Evolutionary conservation across 2,113 vertebrate genomes (phyloP).

Genomic region (Sylvia atricapilla): DNA sequence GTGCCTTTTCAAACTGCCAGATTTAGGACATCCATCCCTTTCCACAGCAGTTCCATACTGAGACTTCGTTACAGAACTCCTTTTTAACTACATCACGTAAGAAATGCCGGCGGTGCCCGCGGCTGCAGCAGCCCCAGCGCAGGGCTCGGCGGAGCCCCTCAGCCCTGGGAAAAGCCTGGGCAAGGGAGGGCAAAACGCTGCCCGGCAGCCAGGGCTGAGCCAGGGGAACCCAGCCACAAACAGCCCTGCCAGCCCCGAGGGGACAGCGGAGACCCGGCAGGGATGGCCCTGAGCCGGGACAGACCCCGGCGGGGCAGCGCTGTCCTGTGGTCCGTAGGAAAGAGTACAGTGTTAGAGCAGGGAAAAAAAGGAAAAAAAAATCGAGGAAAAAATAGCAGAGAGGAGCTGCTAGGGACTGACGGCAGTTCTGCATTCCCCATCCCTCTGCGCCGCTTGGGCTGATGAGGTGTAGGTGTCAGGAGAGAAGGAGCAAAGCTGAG

Average conservation of each 20-base stretch:
- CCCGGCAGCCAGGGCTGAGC: neutral
- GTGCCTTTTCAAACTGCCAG: neutral
- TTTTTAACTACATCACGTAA: neutral
- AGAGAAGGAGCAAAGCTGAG: neutral
- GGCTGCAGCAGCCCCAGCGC: neutral
- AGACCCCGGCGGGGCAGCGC: fast-evolving
- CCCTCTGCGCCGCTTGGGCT: fast-evolving
- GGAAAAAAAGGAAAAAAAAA: too few species aligned
- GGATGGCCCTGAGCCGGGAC: neutral
- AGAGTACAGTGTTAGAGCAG: fast-evolving
- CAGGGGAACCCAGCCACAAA: neutral
- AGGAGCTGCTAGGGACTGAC: neutral
- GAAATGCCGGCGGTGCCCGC: neutral
- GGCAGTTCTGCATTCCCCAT: fast-evolving
- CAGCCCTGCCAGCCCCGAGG: neutral
- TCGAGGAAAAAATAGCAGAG: neutral
- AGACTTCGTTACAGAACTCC: neutral
- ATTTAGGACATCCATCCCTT: neutral
- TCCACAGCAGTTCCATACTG: neutral
- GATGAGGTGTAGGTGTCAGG: neutral
- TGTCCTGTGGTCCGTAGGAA: fast-evolving
- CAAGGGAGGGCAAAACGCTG: neutral
- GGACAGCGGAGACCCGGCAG: neutral
- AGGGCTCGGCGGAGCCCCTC: neutral
- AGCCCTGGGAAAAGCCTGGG: neutral